Percentiles rank a stretch among this genome's conserved stretches.
Evolutionary conservation across 2,113 vertebrate genomes (phyloP).

Genomic region (Saguinus midas): DNA sequence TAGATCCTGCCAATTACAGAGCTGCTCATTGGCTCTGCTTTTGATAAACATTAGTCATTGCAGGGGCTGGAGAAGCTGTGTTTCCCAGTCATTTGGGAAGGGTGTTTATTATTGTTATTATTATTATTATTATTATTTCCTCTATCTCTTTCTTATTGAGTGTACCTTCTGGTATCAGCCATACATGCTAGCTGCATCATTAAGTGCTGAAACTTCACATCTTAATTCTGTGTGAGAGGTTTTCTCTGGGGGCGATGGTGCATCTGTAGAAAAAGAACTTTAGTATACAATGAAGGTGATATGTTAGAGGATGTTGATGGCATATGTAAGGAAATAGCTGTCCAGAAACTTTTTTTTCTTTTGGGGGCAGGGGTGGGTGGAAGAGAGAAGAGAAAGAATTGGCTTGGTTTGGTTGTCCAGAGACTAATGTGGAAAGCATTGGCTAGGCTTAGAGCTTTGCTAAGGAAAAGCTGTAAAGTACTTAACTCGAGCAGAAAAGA

Average conservation of each 20-base stretch:
- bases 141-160: conserved; percentile 36
- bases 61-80: conserved; percentile 49
- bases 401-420: background rate
- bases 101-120: background rate
- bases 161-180: conserved; percentile 78
- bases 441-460: conserved; percentile 60
- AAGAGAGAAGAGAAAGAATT: background rate
- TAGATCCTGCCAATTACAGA: conserved; percentile 20
- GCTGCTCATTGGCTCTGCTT: background rate
- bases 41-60: conserved; percentile 36
- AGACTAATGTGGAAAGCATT: conserved; percentile 39
- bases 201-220: conserved; percentile 79
- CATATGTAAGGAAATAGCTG: conserved; percentile 74
- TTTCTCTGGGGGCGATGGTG: conserved; percentile 80
- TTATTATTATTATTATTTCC: background rate
- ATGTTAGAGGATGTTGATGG: conserved; percentile 66
- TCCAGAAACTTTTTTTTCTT: conserved; percentile 54
- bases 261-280: conserved; percentile 70
- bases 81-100: conserved; percentile 69
- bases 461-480: conserved; percentile 62
- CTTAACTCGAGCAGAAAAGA: conserved; percentile 69
- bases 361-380: background rate
- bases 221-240: conserved; percentile 83
- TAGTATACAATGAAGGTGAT: conserved; percentile 71
- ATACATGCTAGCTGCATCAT: conserved; percentile 69